These are phyloP conservation scores for Fragum sueziense DNA, from an alignment of 2,888 invertebrate genomes.

Conservation along the genomic window DNA sequence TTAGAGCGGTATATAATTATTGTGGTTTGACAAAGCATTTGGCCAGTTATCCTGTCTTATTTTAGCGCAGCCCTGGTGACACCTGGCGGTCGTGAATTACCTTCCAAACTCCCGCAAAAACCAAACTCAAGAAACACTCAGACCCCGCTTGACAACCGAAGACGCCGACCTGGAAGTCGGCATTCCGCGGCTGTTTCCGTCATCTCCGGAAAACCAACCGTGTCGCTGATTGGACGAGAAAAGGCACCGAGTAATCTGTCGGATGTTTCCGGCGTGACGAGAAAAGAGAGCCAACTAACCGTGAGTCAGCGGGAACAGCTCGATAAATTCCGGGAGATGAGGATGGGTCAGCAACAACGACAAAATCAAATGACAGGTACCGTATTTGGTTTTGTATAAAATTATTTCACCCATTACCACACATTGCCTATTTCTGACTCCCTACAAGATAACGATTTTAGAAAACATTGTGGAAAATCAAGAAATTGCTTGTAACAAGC, in stretches of 20 bases:
- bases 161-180: neutral
- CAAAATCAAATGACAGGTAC: neutral
- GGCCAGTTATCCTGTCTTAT: too few species aligned
- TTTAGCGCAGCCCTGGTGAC: too few species aligned
- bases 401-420: too few species aligned
- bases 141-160: neutral
- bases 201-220: neutral
- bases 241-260: neutral
- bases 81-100: neutral
- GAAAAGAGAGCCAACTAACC: slow-evolving; percentile 15
- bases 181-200: neutral
- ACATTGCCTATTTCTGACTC: too few species aligned
- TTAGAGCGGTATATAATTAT: too few species aligned
- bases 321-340: slow-evolving; percentile 36
- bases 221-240: slow-evolving; percentile 8
- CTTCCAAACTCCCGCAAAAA: slow-evolving; percentile 10
- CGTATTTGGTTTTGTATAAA: too few species aligned
- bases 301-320: slow-evolving; percentile 31
- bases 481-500: too few species aligned
- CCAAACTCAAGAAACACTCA: neutral
- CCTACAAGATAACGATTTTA: too few species aligned
- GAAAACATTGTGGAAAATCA: too few species aligned
- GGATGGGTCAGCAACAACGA: neutral
- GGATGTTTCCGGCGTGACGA: neutral
- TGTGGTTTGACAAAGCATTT: too few species aligned